Percentiles rank a stretch among this genome's conserved stretches.
phyloP scores from a whole-genome alignment of 2,888 invertebrate genomes.

The Ferrisia virgata region DNA sequence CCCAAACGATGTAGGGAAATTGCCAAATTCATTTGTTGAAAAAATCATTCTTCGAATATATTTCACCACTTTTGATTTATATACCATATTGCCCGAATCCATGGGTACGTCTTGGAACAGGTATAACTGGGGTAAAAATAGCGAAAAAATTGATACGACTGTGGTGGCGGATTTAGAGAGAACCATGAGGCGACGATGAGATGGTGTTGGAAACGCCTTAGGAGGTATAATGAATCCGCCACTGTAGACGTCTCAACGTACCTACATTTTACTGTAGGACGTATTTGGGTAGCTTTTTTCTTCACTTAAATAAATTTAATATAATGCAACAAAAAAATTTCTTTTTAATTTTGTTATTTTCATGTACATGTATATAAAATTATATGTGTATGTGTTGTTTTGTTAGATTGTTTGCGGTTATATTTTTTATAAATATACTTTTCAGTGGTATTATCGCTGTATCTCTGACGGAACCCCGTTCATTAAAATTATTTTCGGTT shows the following conservation, averaged over 20 bases:
- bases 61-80: not conserved
- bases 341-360: not conserved
- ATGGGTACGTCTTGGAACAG: not conserved
- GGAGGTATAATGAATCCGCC: not conserved
- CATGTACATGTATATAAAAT: constrained; percentile 11
- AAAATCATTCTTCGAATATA: not conserved
- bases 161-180: not conserved
- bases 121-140: not conserved
- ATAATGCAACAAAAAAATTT: not conserved
- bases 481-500: constrained; percentile 24
- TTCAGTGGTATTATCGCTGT: constrained; percentile 32
- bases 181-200: not conserved
- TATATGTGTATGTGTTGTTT: constrained; percentile 17
- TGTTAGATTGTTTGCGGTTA: constrained; percentile 17
- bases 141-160: not conserved
- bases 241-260: not conserved
- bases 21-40: not conserved
- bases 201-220: not conserved
- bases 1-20: not conserved
- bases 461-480: constrained; percentile 24
- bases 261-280: too few species aligned
- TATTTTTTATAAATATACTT: constrained; percentile 35
- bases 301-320: not conserved
- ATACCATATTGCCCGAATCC: not conserved
- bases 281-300: not conserved